These are phyloP conservation scores for Bathynomus jamesi DNA, from an alignment of 1,140 invertebrate genomes.

Conservation along the genomic window DNA sequence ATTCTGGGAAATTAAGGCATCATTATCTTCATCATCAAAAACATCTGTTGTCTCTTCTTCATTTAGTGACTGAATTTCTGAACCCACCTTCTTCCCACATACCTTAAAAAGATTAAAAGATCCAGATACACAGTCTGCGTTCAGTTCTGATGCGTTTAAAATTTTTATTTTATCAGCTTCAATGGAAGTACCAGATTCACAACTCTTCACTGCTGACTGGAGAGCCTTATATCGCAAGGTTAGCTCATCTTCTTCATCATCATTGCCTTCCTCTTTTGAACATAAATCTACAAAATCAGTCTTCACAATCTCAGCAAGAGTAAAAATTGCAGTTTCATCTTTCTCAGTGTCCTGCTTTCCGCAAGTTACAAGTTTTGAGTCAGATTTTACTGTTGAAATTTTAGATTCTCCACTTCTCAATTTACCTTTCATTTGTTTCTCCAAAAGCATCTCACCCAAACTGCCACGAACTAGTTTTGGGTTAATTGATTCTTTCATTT, in stretches of 20 bases:
- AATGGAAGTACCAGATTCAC: neutral
- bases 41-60: neutral
- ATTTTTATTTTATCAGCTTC: too few relatives aligned
- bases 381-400: neutral
- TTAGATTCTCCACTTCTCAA: neutral
- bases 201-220: constrained; percentile 19
- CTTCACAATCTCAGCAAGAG: constrained; percentile 4
- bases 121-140: neutral
- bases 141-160: neutral
- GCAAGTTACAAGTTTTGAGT: neutral
- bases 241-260: constrained; percentile 28
- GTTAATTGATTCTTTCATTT: too few relatives aligned
- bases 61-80: neutral
- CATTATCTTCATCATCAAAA: neutral
- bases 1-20: neutral
- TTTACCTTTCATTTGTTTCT: constrained; percentile 7
- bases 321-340: neutral
- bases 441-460: constrained; percentile 13
- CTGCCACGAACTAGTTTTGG: neutral
- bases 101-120: neutral
- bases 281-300: neutral
- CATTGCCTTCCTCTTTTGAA: constrained; percentile 1
- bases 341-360: neutral
- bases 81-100: neutral
- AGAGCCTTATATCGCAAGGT: constrained; percentile 19